Conservation (phyloP, 2,113 vertebrate species). For the Calcarius ornatus region DNA sequence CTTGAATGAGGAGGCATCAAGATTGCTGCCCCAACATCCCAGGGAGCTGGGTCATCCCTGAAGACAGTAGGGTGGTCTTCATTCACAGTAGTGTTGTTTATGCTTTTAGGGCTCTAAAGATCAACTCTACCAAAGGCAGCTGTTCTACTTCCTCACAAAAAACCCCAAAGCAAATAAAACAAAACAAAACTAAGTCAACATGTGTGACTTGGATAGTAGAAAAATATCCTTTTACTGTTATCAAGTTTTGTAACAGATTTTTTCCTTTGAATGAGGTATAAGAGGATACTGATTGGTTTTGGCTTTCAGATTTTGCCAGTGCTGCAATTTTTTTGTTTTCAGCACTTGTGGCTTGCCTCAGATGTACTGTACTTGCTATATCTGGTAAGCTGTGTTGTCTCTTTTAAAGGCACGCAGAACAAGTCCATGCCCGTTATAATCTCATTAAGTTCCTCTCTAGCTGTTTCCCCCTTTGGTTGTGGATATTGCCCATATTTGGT, state of each 20-base stretch:
- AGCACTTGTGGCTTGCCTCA: background rate
- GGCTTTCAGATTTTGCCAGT: background rate
- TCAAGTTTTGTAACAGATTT: background rate
- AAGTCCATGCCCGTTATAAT: slow-evolving; percentile 12
- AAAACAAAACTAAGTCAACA: background rate
- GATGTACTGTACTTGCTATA: background rate
- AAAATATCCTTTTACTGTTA: background rate
- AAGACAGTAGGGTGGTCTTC: background rate
- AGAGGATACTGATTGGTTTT: background rate
- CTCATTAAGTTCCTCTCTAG: slow-evolving; percentile 25
- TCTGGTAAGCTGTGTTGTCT: background rate
- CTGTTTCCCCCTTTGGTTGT: slow-evolving; percentile 22
- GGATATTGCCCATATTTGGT: slow-evolving; percentile 39
- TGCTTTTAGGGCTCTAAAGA: background rate
- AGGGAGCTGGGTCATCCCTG: background rate
- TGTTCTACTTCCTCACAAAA: background rate
- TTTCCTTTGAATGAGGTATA: background rate
- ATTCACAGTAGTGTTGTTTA: accelerated
- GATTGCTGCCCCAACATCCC: background rate
- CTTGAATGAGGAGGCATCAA: background rate
- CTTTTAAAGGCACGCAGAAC: background rate
- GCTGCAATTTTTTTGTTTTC: background rate
- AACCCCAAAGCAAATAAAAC: background rate
- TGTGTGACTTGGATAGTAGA: background rate
- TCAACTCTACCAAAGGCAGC: background rate